phyloP scores from a whole-genome alignment of 2,888 invertebrate species.

The Gymnoscelis rufifasciata region DNA sequence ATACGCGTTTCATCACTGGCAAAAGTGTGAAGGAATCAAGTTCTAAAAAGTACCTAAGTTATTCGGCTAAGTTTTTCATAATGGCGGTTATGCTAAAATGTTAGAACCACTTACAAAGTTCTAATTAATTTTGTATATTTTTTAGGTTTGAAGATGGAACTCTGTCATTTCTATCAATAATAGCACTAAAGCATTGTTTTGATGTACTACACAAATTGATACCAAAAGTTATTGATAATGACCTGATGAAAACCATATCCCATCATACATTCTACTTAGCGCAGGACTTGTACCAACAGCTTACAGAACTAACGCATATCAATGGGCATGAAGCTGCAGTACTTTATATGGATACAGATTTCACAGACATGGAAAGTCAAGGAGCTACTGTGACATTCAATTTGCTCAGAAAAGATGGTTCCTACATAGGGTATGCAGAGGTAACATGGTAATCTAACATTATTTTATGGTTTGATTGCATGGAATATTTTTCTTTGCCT shows the following conservation, averaged over 20 bases:
- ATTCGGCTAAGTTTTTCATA: no score
- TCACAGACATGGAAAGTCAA: constrained; percentile 81
- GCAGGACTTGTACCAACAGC: constrained; percentile 82
- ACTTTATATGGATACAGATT: constrained; percentile 87
- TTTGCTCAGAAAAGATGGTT: constrained; percentile 86
- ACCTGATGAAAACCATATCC: constrained; percentile 82
- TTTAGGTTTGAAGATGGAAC: constrained; percentile 97
- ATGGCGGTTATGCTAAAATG: no score
- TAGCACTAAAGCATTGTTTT: constrained; percentile 90
- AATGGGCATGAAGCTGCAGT: constrained; percentile 84
- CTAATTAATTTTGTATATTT: constrained; percentile 23
- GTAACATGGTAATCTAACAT: constrained; percentile 57
- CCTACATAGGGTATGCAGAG: constrained; percentile 93
- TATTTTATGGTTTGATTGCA: neutral
- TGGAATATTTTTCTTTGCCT: no score
- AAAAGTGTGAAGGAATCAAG: no score
- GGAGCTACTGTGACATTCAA: constrained; percentile 95
- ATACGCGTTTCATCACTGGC: no score
- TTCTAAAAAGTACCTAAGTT: no score
- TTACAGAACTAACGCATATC: constrained; percentile 82
- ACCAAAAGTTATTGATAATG: constrained; percentile 65
- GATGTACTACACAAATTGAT: constrained; percentile 83
- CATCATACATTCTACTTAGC: constrained; percentile 87
- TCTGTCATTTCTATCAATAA: constrained; percentile 89
- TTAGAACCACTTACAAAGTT: no score